A percentile compares a stretch with the other conserved stretches of the same genome.
Evolutionary conservation across 2,113 vertebrate genomes (phyloP).

Genomic region (Poecilia latipinna): DNA sequence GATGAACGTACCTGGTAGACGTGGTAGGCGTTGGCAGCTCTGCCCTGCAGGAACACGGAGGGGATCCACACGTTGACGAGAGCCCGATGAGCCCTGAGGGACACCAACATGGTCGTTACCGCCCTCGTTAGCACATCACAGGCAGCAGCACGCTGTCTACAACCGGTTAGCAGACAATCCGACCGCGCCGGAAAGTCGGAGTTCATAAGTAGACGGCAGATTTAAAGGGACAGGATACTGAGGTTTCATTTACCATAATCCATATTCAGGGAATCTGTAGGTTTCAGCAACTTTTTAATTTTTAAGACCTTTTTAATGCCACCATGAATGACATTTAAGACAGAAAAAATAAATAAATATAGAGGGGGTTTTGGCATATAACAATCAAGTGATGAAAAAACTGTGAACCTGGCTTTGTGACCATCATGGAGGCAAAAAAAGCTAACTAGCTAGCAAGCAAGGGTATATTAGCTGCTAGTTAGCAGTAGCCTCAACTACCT

Average conservation of each 20-base stretch:
- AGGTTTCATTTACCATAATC: neutral
- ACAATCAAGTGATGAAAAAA: too few relatives aligned
- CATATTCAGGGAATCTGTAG: too few relatives aligned
- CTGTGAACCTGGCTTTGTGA: too few relatives aligned
- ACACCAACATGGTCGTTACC: slow-evolving; percentile 47
- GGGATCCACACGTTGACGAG: slow-evolving; percentile 99
- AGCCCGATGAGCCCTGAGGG: slow-evolving; percentile 90
- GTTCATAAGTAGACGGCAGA: neutral
- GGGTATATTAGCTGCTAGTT: too few relatives aligned
- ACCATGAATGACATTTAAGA: too few relatives aligned
- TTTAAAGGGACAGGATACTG: neutral
- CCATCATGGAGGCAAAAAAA: too few relatives aligned
- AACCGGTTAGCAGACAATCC: slow-evolving; percentile 9
- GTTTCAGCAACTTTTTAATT: too few relatives aligned
- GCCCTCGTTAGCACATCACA: slow-evolving; percentile 24
- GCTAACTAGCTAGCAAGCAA: too few relatives aligned
- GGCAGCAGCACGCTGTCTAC: slow-evolving; percentile 10
- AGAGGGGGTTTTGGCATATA: too few relatives aligned
- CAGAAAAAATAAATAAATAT: too few relatives aligned
- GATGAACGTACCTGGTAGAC: slow-evolving; percentile 89
- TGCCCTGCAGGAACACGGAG: slow-evolving; percentile 95
- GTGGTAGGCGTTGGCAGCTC: slow-evolving; percentile 95
- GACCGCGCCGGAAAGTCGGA: neutral
- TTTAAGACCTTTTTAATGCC: too few relatives aligned
- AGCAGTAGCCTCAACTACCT: too few relatives aligned